These are phyloP conservation scores for Cryptus armator DNA, from an alignment of 2,888 invertebrate genomes.

Conservation along the genomic window DNA sequence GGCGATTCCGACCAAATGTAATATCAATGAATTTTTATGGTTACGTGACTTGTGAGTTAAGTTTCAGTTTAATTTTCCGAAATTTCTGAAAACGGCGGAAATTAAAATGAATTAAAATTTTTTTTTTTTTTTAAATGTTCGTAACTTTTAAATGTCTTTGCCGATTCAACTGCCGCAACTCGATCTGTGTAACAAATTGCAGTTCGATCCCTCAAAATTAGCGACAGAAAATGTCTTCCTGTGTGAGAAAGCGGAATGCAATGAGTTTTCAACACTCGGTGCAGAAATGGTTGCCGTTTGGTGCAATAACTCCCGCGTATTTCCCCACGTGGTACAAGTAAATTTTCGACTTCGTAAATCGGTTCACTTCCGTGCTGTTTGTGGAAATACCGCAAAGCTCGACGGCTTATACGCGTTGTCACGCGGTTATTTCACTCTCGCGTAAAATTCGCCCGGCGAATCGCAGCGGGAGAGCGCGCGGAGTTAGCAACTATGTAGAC, in stretches of 20 bases:
- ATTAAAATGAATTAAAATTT: no score
- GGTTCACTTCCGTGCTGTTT: conserved; percentile 31
- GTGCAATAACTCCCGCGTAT: not conserved
- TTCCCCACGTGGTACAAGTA: conserved; percentile 2
- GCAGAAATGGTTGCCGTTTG: not conserved
- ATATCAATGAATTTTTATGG: no score
- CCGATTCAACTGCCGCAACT: no score
- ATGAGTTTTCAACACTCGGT: not conserved
- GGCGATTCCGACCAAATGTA: no score
- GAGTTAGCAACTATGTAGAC: not conserved
- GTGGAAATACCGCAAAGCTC: conserved; percentile 61
- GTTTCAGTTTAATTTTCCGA: no score
- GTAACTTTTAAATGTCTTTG: no score
- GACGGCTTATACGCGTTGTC: conserved; percentile 57
- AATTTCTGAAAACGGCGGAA: no score
- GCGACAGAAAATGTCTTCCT: not conserved
- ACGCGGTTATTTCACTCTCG: conserved; percentile 31
- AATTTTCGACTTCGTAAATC: conserved; percentile 22
- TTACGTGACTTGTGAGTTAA: no score
- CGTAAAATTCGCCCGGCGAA: conserved; percentile 34
- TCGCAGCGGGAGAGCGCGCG: not conserved
- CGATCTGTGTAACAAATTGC: no score
- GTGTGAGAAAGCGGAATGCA: not conserved
- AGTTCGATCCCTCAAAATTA: not conserved
- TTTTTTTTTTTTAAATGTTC: no score